phyloP scores from a whole-genome alignment of 1,140 invertebrate species.

The Babylonia areolata region DNA sequence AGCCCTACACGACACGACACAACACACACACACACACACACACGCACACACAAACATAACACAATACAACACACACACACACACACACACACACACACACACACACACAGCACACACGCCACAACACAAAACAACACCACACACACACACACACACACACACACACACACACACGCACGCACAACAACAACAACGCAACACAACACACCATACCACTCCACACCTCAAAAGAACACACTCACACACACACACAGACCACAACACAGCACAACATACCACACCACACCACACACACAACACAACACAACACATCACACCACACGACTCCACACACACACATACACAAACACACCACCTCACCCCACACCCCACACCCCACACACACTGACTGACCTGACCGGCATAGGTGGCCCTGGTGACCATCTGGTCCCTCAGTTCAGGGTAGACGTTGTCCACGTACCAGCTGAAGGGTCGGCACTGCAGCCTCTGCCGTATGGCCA shows the following conservation, averaged over 20 bases:
- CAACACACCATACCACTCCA: too few relatives aligned
- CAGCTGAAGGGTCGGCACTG: constrained; percentile 96
- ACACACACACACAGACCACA: too few relatives aligned
- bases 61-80: too few relatives aligned
- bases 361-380: too few relatives aligned
- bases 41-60: background rate
- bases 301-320: background rate
- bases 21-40: too few relatives aligned
- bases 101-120: too few relatives aligned
- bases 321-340: too few relatives aligned
- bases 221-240: background rate
- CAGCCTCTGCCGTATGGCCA: constrained; percentile 85
- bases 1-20: background rate
- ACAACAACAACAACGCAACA: background rate
- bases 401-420: constrained; percentile 36
- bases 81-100: too few relatives aligned
- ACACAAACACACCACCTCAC: too few relatives aligned
- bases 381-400: constrained; percentile 49
- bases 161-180: background rate
- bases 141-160: background rate
- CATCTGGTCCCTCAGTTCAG: constrained; percentile 83
- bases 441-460: too few relatives aligned
- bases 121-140: too few relatives aligned
- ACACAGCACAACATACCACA: too few relatives aligned
- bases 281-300: background rate